These are phyloP conservation scores for Thaumetopoea pityocampa DNA, from an alignment of 1,140 invertebrate species.

Conservation along the genomic window DNA sequence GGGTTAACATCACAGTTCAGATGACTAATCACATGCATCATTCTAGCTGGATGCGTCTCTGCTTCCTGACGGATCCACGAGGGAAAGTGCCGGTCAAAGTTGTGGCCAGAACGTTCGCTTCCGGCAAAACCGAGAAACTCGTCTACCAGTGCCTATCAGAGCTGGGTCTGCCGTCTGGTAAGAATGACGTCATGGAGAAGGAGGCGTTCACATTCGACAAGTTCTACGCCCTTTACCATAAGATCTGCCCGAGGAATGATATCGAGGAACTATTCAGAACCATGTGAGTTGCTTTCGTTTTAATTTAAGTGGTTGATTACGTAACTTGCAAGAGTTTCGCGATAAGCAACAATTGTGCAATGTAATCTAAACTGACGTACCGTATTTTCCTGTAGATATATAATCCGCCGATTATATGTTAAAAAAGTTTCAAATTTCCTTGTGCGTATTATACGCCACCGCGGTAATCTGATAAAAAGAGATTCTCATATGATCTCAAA, in stretches of 20 bases:
- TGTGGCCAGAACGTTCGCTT: conserved; percentile 97
- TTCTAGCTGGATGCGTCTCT: conserved; percentile 96
- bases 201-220: conserved; percentile 98
- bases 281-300: conserved; percentile 84
- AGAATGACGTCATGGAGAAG: conserved; percentile 97
- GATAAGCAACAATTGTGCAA: no score
- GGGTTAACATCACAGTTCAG: neutral
- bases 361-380: no score
- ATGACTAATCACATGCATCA: conserved; percentile 4
- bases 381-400: no score
- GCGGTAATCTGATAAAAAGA: no score
- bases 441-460: no score
- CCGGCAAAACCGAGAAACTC: conserved; percentile 97
- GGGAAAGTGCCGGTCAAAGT: conserved; percentile 98
- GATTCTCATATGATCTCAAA: no score
- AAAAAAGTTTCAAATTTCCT: no score
- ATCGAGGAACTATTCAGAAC: conserved; percentile 98
- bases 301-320: neutral
- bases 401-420: no score
- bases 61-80: conserved; percentile 93
- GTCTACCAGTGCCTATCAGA: conserved; percentile 97
- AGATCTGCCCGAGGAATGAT: conserved; percentile 99
- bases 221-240: conserved; percentile 98
- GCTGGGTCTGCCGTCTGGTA: conserved; percentile 94
- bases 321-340: no score